Evolutionary conservation across 2,888 invertebrate genomes (phyloP).

Genomic region (Heliconius erato): DNA sequence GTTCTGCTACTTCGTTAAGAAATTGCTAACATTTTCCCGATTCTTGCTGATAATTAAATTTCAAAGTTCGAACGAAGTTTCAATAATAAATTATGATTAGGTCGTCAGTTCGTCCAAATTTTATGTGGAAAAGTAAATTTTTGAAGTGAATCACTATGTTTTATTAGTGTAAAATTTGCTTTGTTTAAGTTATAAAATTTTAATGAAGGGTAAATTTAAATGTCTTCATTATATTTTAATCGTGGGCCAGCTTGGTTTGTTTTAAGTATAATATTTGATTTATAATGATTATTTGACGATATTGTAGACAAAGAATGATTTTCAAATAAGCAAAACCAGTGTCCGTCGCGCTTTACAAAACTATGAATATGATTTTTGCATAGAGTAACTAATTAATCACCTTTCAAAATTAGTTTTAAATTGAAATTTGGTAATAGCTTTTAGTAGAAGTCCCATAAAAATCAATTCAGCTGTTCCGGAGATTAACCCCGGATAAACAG

Average conservation of each 20-base stretch:
- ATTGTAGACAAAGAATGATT: no score
- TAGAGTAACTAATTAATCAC: no score
- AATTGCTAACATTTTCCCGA: conserved; percentile 50
- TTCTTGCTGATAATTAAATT: conserved; percentile 51
- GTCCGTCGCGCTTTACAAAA: no score
- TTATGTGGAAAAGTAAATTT: conserved; percentile 25
- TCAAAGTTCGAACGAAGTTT: conserved; percentile 45
- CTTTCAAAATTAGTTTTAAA: no score
- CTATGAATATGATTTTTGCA: no score
- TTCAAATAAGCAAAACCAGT: no score
- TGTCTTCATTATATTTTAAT: background rate
- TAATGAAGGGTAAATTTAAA: conserved; percentile 2
- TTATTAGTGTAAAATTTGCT: conserved; percentile 15
- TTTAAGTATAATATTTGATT: background rate
- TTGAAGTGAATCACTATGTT: conserved; percentile 19
- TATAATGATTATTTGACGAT: no score
- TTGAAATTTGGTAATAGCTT: no score
- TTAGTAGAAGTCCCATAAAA: no score
- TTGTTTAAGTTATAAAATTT: background rate
- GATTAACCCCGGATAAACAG: no score
- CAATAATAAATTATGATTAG: conserved; percentile 49
- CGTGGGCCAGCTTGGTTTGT: background rate
- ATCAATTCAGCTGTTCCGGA: no score
- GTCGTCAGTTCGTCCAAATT: conserved; percentile 29
- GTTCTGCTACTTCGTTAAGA: conserved; percentile 50